Base-by-base conservation (phyloP, 2,888 invertebrate species). In the Spodoptera littoralis region DNA sequence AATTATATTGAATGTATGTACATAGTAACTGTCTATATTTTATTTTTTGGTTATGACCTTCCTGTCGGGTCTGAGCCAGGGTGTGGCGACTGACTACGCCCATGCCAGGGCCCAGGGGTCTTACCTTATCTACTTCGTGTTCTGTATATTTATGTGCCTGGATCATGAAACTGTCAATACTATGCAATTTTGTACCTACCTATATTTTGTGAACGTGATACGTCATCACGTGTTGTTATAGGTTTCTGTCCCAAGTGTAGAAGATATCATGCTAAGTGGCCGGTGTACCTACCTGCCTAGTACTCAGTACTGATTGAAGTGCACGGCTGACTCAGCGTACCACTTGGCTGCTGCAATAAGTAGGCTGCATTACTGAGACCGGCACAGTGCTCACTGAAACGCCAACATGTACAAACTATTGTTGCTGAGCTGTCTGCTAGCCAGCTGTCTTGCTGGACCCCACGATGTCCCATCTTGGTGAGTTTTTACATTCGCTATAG, bases 391-490 rank as follows among this genome's bases (percentile, higher is more conserved):
- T 44, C 18, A 11, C 13, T 22, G 43, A 36, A 9, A 43, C 52
- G 9, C 6, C 70, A 71, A 48, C 66, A 66, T 70, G 70, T 54
- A 27, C 36, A 70, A 70, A 45, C 47, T 72, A 42, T 22, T 72
- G 47, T 36, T 71, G 9, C 24, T 61, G 61, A 57, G 22, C 47
- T 66, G 67, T 51, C 5, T 70, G 45, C 44, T 72, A 13, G 50
- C 44, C 24, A 42, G 53, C 24, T 57, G 56, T 27, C 36, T 57
- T 11, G 56, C 72, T n/a, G 61, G 49, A 11, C 50, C 66, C 13
- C 12, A 18, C 11, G 12, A 22, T 3, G 8, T 27, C 12, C 56
- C 46, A 43, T 27, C 60, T 12, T 24, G 54, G 70, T 72, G 4
- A 72, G 60, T 41, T 5, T 11, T 18, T n/a, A 8, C 22, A 24